These are phyloP conservation scores for Habropoda laboriosa DNA, from an alignment of 1,140 invertebrate genomes.

Conservation along the genomic window DNA sequence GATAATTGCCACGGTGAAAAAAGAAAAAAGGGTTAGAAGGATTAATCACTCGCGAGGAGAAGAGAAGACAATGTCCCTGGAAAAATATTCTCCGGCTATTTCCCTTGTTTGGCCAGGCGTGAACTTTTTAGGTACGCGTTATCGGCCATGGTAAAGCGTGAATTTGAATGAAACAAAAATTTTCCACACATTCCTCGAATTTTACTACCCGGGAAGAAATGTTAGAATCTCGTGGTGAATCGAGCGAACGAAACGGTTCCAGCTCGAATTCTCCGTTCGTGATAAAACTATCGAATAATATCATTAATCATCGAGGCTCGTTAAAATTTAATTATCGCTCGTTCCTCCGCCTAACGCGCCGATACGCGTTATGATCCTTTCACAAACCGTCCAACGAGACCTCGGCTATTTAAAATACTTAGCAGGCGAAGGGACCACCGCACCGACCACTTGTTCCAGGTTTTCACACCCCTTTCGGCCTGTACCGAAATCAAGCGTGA, in stretches of 20 bases:
- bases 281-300: too few relatives aligned
- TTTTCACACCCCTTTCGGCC: conserved; percentile 53
- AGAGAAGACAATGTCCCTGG: conserved; percentile 69
- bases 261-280: too few relatives aligned
- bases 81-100: conserved; percentile 72
- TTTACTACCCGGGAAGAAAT: too few relatives aligned
- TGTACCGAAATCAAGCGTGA: conserved; percentile 74
- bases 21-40: conserved; percentile 60
- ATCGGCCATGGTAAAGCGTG: too few relatives aligned
- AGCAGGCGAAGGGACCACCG: background rate
- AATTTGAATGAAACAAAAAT: background rate
- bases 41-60: conserved; percentile 73
- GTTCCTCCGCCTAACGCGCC: too few relatives aligned
- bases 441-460: conserved; percentile 59
- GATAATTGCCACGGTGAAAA: conserved; percentile 39
- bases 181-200: conserved; percentile 2
- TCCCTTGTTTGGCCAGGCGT: conserved; percentile 48
- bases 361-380: conserved; percentile 3
- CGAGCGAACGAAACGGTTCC: too few relatives aligned
- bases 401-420: background rate
- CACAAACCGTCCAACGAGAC: background rate
- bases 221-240: too few relatives aligned
- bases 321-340: conserved; percentile 32
- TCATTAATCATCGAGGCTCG: background rate
- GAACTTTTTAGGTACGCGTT: conserved; percentile 54